Evolutionary conservation across 2,113 vertebrate species (phyloP), one percentile per base, ranked within the genome.

Genomic region (Syngnathoides biaculeatus): DNA sequence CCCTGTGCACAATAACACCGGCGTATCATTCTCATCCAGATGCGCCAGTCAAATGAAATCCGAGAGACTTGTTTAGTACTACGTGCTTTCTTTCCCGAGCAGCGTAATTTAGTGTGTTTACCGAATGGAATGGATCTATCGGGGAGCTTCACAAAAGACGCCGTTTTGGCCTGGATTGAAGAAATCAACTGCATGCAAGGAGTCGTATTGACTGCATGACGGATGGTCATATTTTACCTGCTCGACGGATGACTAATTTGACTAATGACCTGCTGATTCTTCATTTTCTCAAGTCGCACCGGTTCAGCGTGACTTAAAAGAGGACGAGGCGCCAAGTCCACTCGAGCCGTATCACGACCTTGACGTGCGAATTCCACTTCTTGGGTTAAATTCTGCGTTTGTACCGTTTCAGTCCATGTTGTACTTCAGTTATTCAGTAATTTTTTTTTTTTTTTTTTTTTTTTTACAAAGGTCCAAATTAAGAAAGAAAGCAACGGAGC

Each of bases 1-100:
- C 72, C 42, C 50, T 67, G 9, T 82, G 77, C 79, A 81, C 74
- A 84, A 72, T 79, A 87, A 91, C 79, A 86, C 78, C 1, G 69
- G 84, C 83, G 67, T 87, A 84, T 92, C 52, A n/a, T 79, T 88
- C 84, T 83, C 84, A 78, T 90, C 83, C 85, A 89, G 87, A 89
- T 90, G 85, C 84, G 81, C 77, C 67, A 20, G 5, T 72, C 50
- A 53, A 59, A 60, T 60, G 65, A 58, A 64, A 60, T n/a, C 72
- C 73, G 27, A 38, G 1, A 2, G 62, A 67, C 20, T 52, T 58
- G 8, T 56, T 60, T 11, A 2, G 64, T 64, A 12, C 56, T 57
- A 42, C n/a, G 40, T 59, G 48, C 45, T 57, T 57, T 64, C 53
- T 20, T 8, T 26, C 55, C 14, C 22, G 9, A 43, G 60, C 40